These are phyloP conservation scores for Tokudaia muenninki DNA, from an alignment of 2,797 vertebrate genomes.

Conservation along the genomic window DNA sequence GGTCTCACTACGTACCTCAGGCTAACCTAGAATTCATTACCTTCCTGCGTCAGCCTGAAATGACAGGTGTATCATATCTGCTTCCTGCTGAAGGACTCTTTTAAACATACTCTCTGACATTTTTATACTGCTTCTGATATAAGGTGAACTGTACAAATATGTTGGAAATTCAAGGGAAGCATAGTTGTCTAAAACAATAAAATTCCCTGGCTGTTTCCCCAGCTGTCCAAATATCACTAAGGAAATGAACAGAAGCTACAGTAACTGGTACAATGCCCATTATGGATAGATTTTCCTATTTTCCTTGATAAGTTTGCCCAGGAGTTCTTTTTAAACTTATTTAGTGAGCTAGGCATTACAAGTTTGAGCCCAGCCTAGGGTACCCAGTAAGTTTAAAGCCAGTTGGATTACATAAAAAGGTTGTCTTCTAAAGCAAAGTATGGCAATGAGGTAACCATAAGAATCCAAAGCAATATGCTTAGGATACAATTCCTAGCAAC, in stretches of 20 bases:
- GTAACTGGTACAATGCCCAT: background rate
- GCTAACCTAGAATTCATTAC: background rate
- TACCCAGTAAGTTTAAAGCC: background rate
- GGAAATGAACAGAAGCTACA: background rate
- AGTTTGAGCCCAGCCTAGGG: background rate
- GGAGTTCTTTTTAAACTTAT: background rate
- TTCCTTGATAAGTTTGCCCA: background rate
- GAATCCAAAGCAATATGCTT: background rate
- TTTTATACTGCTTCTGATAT: constrained; percentile 27
- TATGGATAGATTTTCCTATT: background rate
- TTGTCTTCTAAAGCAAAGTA: background rate
- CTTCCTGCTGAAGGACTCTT: background rate
- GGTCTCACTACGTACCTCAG: background rate
- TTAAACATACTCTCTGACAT: constrained; percentile 7
- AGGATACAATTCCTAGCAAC: background rate
- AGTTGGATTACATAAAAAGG: background rate
- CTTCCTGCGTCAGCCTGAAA: background rate
- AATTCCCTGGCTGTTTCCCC: background rate
- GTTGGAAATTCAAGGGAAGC: constrained; percentile 51
- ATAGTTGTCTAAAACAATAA: constrained; percentile 16
- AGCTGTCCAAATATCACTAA: constrained; percentile 44
- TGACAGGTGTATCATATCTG: background rate
- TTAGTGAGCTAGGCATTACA: background rate
- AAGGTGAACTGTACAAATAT: background rate
- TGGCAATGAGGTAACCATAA: background rate